Percentiles rank a stretch among this genome's conserved stretches.
Evolutionary conservation across 2,797 vertebrate species (phyloP).

Genomic region (Takifugu ocellatus): DNA sequence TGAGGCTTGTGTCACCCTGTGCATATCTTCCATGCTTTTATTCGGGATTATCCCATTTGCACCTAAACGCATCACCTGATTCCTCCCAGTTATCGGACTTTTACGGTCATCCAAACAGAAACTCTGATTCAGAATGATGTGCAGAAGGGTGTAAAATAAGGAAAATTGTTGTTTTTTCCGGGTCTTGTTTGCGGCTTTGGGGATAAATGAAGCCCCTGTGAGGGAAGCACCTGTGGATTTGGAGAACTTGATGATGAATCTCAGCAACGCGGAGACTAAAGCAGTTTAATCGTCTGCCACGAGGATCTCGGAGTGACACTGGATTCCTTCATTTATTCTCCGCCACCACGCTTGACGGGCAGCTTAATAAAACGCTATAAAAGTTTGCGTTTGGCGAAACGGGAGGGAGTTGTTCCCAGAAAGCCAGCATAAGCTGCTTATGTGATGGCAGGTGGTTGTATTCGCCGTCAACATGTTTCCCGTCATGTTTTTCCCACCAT

Average conservation of each 20-base stretch:
- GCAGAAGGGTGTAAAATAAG: constrained; percentile 39
- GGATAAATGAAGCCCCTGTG: constrained; percentile 5
- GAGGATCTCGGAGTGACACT: constrained; percentile 38
- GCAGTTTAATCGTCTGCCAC: constrained; percentile 37
- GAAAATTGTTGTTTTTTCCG: constrained; percentile 24
- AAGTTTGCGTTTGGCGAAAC: constrained; percentile 64
- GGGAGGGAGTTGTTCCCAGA: constrained; percentile 56
- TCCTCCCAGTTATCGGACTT: no score
- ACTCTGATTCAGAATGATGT: background rate
- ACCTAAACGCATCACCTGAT: no score
- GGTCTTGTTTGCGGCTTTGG: constrained; percentile 57
- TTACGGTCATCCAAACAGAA: no score
- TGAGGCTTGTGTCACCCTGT: no score
- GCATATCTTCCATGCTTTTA: no score
- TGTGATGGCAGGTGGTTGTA: constrained; percentile 45
- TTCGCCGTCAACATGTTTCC: constrained; percentile 54
- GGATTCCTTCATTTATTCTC: constrained; percentile 37
- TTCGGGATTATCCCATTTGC: no score
- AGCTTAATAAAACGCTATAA: constrained; percentile 68
- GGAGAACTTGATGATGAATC: constrained; percentile 27
- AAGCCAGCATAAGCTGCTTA: constrained; percentile 61
- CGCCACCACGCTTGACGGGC: constrained; percentile 55
- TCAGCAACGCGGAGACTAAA: constrained; percentile 11
- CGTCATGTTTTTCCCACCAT: constrained; percentile 47
- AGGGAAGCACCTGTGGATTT: constrained; percentile 36